Evolutionary conservation across 2,113 vertebrate species (phyloP), one percentile per base, ranked within the genome.

Genomic region (Periophthalmus modestus): DNA sequence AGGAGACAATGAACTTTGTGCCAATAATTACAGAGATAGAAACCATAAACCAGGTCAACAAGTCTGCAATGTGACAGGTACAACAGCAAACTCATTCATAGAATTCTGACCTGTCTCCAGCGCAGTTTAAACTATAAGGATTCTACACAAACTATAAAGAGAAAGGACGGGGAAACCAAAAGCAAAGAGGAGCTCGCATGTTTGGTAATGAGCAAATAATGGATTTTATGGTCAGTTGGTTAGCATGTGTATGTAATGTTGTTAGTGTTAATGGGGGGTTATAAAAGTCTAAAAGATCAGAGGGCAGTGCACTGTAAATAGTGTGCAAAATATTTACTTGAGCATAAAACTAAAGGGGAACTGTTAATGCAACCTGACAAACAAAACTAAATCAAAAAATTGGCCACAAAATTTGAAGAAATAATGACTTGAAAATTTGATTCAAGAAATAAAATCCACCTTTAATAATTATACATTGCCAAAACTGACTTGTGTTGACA

Each of bases 141-240:
- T 28, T 28, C 28, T 28, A 28, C 28, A 28, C 28, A 28, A 28
- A 1, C 28, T 28, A 28, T 69, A 84, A n/a, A 80, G 71, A 75
- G 55, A 66, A 43, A 69, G 50, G 54, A 79, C 58, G 81, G 80
- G 86, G 73, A 79, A 12, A n/a, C 24, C 48, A 15, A 52, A 15
- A 18, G 48, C 48, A 52, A 72, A 73, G 57, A 77, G 73, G 66
- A 78, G 79, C 73, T 54, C 4, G 7, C 52, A 54, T 11, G 55
- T 58, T 24, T 58, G 55, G 55, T n/a, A 58, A 58, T 58, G 21
- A 24, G 55, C 55, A 58, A 21, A 55, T 58, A 5, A 23, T 58
- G 55, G 19, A 19, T 5, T 58, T 58, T 58, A 58, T 24, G 55
- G 12, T 58, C n/a, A 14, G 55, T 12, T 14, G 7, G 50, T 54